Evolutionary conservation across 2,888 invertebrate species (phyloP).

Genomic region (Isoperla grammatica): DNA sequence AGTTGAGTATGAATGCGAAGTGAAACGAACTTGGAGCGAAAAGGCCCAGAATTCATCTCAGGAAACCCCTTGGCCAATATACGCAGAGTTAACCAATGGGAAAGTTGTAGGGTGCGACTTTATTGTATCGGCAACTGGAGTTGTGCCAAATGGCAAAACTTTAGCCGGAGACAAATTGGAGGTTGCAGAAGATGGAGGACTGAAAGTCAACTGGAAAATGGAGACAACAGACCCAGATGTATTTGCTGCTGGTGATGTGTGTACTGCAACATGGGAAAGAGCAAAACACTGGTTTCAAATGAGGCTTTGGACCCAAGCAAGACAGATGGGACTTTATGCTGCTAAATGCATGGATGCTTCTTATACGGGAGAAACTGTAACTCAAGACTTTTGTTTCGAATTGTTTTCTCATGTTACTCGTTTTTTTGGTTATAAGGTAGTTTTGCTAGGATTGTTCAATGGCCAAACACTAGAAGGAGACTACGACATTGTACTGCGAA

Average conservation of each 20-base stretch:
- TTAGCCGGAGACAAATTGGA: slow-evolving; percentile 39
- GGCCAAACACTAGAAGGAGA: slow-evolving; percentile 73
- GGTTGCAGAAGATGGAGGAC: slow-evolving; percentile 68
- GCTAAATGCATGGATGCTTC: slow-evolving; percentile 79
- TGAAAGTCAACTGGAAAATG: slow-evolving; percentile 80
- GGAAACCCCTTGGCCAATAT: slow-evolving; percentile 56
- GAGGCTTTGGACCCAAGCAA: slow-evolving; percentile 95
- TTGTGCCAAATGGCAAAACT: slow-evolving; percentile 58
- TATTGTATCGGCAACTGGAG: slow-evolving; percentile 93
- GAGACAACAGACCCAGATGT: slow-evolving; percentile 70
- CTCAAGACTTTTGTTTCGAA: slow-evolving; percentile 95
- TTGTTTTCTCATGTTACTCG: slow-evolving; percentile 94
- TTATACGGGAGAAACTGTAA: slow-evolving; percentile 55
- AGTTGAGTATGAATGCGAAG: slow-evolving; percentile 46
- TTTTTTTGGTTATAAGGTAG: slow-evolving; percentile 90
- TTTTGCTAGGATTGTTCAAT: slow-evolving; percentile 87
- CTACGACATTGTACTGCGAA: slow-evolving; percentile 80
- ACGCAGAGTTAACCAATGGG: slow-evolving; percentile 67
- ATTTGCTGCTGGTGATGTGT: slow-evolving; percentile 95
- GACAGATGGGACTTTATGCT: slow-evolving; percentile 94
- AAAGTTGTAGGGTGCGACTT: slow-evolving; percentile 75
- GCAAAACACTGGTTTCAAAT: slow-evolving; percentile 89
- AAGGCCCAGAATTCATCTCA: slow-evolving; percentile 28
- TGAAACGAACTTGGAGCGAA: slow-evolving; percentile 36
- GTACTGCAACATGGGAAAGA: slow-evolving; percentile 70